Percentiles rank a stretch among this genome's conserved stretches.
These are phyloP conservation scores for Caprella mutica DNA, from an alignment of 2,888 invertebrate species.

Conservation along the genomic window DNA sequence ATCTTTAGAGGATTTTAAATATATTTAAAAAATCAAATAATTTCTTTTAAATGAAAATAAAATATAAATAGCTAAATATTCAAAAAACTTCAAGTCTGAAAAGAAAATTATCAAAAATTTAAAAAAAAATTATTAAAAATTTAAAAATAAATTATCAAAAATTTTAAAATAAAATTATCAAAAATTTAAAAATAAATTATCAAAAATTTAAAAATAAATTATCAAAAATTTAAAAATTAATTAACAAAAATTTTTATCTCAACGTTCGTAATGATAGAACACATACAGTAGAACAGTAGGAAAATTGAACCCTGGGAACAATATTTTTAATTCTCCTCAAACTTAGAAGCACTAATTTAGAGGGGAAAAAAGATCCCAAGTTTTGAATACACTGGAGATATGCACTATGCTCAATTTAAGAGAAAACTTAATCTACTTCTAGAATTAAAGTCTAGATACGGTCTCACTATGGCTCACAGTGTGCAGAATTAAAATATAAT, in stretches of 20 bases:
- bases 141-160: neutral
- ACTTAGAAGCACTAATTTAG: slow-evolving; percentile 10
- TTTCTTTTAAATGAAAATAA: neutral
- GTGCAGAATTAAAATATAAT: too few species aligned
- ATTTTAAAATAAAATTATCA: neutral
- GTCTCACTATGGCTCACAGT: too few species aligned
- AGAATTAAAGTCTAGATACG: too few species aligned
- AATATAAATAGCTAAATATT: too few species aligned
- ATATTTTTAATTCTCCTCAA: slow-evolving; percentile 9
- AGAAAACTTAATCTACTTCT: slow-evolving; percentile 33
- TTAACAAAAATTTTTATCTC: neutral
- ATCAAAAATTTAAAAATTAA: neutral
- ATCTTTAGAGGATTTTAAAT: too few species aligned
- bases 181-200: neutral
- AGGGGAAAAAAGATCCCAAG: slow-evolving; percentile 9
- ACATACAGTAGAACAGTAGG: too few species aligned
- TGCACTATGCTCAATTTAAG: slow-evolving; percentile 21
- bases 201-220: neutral
- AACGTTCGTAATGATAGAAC: too few species aligned
- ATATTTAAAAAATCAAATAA: too few species aligned
- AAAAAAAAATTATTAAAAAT: neutral
- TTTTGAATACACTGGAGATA: slow-evolving; percentile 10
- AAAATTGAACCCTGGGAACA: slow-evolving; percentile 11
- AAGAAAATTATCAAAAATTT: neutral
- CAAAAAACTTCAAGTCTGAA: neutral